phyloP scores from a whole-genome alignment of 2,113 vertebrate genomes.

The Ellobius talpinus region DNA sequence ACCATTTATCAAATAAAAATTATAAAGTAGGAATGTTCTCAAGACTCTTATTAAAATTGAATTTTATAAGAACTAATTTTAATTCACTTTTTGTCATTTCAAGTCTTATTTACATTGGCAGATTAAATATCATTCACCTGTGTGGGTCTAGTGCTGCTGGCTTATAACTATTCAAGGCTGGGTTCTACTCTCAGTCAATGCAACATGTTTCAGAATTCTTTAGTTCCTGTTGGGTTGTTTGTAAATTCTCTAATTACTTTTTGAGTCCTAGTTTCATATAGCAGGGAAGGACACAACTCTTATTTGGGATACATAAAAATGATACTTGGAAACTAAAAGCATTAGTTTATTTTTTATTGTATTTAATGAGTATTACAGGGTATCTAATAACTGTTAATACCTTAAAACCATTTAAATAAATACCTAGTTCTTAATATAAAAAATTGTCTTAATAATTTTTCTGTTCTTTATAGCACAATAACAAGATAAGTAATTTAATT shows the following conservation, averaged over 20 bases:
- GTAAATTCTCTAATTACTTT: not conserved
- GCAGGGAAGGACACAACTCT: not conserved
- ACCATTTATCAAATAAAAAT: slow-evolving; percentile 3
- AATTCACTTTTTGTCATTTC: not conserved
- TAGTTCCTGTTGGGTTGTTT: not conserved
- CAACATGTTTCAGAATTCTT: no score
- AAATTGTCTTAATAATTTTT: not conserved
- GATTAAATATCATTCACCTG: not conserved
- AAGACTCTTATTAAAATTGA: not conserved
- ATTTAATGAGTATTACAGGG: not conserved
- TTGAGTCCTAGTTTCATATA: not conserved
- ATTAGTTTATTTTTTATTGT: not conserved
- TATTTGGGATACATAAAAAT: not conserved
- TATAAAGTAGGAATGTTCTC: not conserved
- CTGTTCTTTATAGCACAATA: not conserved
- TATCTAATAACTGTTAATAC: not conserved
- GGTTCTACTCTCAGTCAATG: not conserved
- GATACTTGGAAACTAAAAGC: not conserved
- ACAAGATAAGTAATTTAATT: no score
- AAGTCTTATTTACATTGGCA: not conserved
- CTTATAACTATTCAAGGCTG: not conserved
- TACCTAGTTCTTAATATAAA: no score
- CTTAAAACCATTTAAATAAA: not conserved
- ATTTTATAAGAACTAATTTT: slow-evolving; percentile 29
- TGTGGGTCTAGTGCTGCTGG: not conserved